phyloP scores from a whole-genome alignment of 2,888 invertebrate species.

The Stenichneumon culpator region DNA sequence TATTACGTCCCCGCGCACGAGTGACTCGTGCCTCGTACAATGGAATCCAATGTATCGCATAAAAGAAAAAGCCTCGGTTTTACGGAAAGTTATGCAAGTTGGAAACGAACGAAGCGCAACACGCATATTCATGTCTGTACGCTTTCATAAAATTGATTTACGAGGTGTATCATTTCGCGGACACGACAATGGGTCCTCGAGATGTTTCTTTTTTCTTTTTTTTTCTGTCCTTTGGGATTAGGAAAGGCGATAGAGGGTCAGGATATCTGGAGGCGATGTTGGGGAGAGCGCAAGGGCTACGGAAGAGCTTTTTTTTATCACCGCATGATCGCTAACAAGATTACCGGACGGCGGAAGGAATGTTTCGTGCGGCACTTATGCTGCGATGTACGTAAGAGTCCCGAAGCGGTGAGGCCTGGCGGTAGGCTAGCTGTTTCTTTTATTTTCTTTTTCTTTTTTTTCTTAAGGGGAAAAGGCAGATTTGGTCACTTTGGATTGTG shows the following conservation, averaged over 20 bases:
- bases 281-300: background rate
- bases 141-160: conserved; percentile 52
- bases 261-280: conserved; percentile 3
- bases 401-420: background rate
- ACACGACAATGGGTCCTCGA: background rate
- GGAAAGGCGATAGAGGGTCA: background rate
- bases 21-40: background rate
- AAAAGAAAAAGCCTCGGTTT: background rate
- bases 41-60: conserved; percentile 2
- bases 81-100: conserved; percentile 47
- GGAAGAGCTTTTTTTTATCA: conserved; percentile 1
- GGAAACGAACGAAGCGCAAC: conserved; percentile 44
- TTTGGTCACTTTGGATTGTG: too few species aligned
- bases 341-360: background rate
- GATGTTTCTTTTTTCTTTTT: background rate
- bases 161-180: conserved; percentile 38
- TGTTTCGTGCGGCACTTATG: background rate
- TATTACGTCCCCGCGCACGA: background rate
- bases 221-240: conserved; percentile 6
- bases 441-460: background rate
- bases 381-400: background rate
- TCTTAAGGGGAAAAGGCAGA: too few species aligned
- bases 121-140: conserved; percentile 30
- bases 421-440: background rate
- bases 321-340: conserved; percentile 13